Evolutionary conservation across 2,888 invertebrate genomes (phyloP), one percentile per base, ranked within the genome.

Genomic region (Macaria notata): DNA sequence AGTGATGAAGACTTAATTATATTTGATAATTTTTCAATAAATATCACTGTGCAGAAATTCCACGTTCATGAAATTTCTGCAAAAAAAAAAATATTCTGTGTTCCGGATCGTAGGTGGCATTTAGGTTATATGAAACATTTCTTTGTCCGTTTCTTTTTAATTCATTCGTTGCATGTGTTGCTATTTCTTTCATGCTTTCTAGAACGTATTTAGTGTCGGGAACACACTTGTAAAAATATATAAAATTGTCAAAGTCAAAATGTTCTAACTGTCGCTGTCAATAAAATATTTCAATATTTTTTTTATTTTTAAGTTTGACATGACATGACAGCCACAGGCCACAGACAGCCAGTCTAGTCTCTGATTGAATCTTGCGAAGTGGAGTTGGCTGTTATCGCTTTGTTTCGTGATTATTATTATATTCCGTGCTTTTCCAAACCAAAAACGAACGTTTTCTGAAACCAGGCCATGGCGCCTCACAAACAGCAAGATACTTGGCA

Each of bases 391-490:
- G 36, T 43, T 2, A 29, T 44, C 38, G 57, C 52, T 46, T 54
- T 60, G 54, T 61, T 62, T 45, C 54, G 46, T 54, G 42, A 51
- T 46, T 61, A 57, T 54, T 59, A 59, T 62, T 69, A 65, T 66
- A 64, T 65, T 63, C 63, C 71, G 70, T 66, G 64, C 67, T 61
- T 41, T 72, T 67, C 52, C 63, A 62, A 70, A 73, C 69, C 71
- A 74, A 72, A 81, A 82, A 83, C 80, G 84, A 84, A 84, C 78
- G 82, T 71, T 75, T 63, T 65, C 68, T 67, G 65, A 75, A 83
- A 81, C 73, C 77, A 76, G 81, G 78, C 80, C 80, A 88, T 88
- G 88, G 84, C 78, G 77, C 75, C 72, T 63, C 64, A 70, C 71
- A 76, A 68, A 60, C 66, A 64, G 64, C 69, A 64, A 67, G 61